Evolutionary conservation across 2,888 invertebrate genomes (phyloP), one percentile per base, ranked within the genome.

Genomic region (Drosophila conformis): DNA sequence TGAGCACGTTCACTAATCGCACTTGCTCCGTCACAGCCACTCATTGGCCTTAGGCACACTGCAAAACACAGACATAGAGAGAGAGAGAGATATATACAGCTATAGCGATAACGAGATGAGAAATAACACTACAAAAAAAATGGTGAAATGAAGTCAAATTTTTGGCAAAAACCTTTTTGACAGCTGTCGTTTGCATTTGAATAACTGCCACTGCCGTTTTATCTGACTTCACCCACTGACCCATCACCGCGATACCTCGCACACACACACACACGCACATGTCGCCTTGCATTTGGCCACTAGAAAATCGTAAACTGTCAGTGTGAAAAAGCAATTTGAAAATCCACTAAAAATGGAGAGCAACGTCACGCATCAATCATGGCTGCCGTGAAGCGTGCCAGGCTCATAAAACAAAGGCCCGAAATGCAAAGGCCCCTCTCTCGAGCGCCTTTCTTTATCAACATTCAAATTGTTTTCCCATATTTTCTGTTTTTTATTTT

Each of bases 141-240:
- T 2, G 15, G 4, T 31, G 18, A 69, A 69, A 77, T 68, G 65
- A 75, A 71, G 82, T 79, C 62, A 69, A 82, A 70, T 85, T 85
- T 89, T 76, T 83, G 76, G 76, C 58, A 74, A 77, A 82, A 80
- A 69, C 74, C 82, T 73, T 89, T 87, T 82, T 87, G 87, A 89
- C 90, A 89, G 87, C 89, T 87, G 87, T 87, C 90, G 87, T 82
- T 85, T 89, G 90, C 90, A 89, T 90, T 89, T 89, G 87, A 86
- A 90, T 90, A 90, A 86, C 90, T 86, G 90, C 66, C 69, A 72
- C 78, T 66, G 72, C 69, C 88, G 65, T 61, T 73, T 70, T 59
- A 64, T 69, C 46, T 63, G 63, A 57, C 46, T 51, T 13, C 51
- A 13, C 33, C 25, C 6, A 6, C 62, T 46, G 40, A 46, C 61